These are phyloP conservation scores for Zophobas atratus DNA, from an alignment of 1,140 invertebrate species.

Conservation along the genomic window DNA sequence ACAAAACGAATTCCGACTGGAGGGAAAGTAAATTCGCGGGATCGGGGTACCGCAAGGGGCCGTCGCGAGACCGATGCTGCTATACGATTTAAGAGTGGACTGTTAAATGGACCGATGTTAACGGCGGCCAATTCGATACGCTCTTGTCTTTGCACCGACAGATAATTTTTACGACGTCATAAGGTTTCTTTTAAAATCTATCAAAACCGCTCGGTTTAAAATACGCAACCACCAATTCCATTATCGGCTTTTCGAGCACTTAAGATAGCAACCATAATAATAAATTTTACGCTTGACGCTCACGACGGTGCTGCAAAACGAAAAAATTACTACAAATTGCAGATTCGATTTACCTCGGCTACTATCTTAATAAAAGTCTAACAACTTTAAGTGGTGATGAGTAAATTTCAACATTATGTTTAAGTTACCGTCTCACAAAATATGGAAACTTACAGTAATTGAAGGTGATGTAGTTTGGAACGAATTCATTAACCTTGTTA, in stretches of 20 bases:
- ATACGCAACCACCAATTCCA: constrained; percentile 36
- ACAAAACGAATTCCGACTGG: not conserved
- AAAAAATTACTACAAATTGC: not conserved
- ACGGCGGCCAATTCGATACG: constrained; percentile 5
- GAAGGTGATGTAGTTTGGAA: too few relatives aligned
- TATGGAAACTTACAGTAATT: too few relatives aligned
- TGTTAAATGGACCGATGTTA: not conserved
- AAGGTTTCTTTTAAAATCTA: constrained; percentile 12
- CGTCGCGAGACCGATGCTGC: too few relatives aligned
- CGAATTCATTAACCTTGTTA: too few relatives aligned
- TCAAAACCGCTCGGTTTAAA: constrained; percentile 18
- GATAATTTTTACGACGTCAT: constrained; percentile 31
- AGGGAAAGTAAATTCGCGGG: too few relatives aligned
- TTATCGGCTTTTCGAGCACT: constrained; percentile 20
- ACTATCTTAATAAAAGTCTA: too few relatives aligned
- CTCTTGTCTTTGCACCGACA: constrained; percentile 9
- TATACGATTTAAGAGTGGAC: not conserved
- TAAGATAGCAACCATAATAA: constrained; percentile 10
- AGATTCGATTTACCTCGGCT: too few relatives aligned
- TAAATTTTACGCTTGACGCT: constrained; percentile 23
- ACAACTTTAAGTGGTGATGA: too few relatives aligned
- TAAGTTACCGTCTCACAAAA: too few relatives aligned
- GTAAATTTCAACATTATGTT: too few relatives aligned
- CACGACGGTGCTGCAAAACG: not conserved
- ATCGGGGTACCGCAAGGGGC: too few relatives aligned